Evolutionary conservation across 2,113 vertebrate genomes (phyloP), one percentile per base, ranked within the genome.

Genomic region (Pterocles gutturalis): DNA sequence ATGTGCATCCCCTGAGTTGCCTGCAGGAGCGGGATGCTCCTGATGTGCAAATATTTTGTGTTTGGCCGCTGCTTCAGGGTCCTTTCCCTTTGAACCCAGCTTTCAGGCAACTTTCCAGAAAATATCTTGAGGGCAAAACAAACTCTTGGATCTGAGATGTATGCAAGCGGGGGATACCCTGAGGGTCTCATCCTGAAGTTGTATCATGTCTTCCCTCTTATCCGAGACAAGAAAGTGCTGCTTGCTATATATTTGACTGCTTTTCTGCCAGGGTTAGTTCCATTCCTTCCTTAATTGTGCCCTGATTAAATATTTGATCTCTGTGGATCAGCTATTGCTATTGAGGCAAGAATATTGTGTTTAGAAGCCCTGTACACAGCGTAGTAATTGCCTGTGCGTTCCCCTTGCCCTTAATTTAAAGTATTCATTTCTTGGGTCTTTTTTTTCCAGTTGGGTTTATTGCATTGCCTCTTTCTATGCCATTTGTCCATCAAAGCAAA

Each of bases 1-100:
- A 10, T 1, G 3, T 0, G 0, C 0, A 1, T 26, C 76, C 48
- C 54, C 9, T 14, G 25, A 77, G 38, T 25, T 5, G 0, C 13
- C 64, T 72, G 33, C n/a, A 41, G 87, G 61, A 75, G 38, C 0
- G 3, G 17, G 45, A 33, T 49, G 66, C 8, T 53, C 34, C 75
- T n/a, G 20, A 26, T 22, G 61, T 9, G 5, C n/a, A 24, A 36
- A 48, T 0, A 7, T 73, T 78, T 79, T 60, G 31, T 64, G 13
- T 16, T 58, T 70, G 58, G 28, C 66, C 78, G n/a, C 29, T 62
- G 21, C 36, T 15, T 8, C 29, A 31, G n/a, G 19, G 38, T 38
- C 51, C 28, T 72, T 34, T 43, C 43, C 25, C 57, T 91, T 87
- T 72, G 53, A 76, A 57, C 5, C 3, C 26, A 45, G 12, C 24